These are phyloP conservation scores for Phocoena phocoena DNA, from an alignment of 2,113 vertebrate species.

Conservation along the genomic window DNA sequence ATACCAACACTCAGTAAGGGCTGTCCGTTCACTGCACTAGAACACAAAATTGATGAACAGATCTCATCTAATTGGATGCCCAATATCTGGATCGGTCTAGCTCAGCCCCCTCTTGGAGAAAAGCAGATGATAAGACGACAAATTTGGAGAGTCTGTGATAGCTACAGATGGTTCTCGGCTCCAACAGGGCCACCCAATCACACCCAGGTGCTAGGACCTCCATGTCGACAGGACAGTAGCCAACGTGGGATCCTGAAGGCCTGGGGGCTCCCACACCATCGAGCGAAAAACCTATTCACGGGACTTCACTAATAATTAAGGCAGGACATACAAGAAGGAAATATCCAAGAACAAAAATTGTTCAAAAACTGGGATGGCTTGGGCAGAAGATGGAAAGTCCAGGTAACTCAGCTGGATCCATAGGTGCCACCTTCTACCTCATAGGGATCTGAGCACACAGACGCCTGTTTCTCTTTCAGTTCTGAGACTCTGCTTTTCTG, in stretches of 20 bases:
- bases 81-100: neutral
- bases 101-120: neutral
- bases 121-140: neutral
- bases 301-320: neutral
- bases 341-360: neutral
- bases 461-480: neutral
- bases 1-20: neutral
- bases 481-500: neutral
- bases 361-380: neutral
- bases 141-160: neutral
- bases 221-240: neutral
- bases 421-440: rapidly evolving
- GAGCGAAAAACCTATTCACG: neutral
- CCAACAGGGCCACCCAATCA: neutral
- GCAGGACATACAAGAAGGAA: neutral
- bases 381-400: neutral
- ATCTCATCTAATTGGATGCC: neutral
- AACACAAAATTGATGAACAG: neutral
- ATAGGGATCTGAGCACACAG: rapidly evolving
- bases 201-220: rapidly evolving
- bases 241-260: rapidly evolving
- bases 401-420: rapidly evolving
- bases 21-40: neutral
- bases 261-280: rapidly evolving
- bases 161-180: too few relatives aligned